phyloP scores from a whole-genome alignment of 2,888 invertebrate species.

The Sepiola atlantica region DNA sequence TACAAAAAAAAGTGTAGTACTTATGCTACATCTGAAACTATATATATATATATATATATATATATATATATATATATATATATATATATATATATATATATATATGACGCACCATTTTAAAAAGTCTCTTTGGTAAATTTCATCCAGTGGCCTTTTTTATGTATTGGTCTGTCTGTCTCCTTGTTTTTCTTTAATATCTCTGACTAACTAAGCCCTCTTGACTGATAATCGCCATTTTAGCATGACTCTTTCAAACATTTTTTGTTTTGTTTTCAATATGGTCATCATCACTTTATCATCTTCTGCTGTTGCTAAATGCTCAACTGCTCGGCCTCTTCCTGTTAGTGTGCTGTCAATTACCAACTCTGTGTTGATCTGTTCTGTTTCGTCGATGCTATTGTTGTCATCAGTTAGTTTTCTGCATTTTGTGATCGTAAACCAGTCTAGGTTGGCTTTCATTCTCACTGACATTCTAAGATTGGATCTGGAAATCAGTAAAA shows the following conservation, averaged over 20 bases:
- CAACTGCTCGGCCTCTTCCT: not conserved
- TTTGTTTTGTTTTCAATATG: not conserved
- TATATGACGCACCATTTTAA: not conserved
- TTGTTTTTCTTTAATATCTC: not conserved
- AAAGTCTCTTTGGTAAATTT: not conserved
- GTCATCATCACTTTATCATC: constrained; percentile 19
- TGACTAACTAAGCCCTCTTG: not conserved
- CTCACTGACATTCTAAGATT: not conserved
- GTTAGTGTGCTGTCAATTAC: constrained; percentile 35
- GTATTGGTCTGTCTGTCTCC: not conserved
- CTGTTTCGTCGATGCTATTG: constrained; percentile 15
- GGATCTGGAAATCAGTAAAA: not conserved
- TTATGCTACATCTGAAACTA: not conserved
- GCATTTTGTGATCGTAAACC: not conserved
- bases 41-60: not conserved
- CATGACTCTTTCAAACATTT: not conserved
- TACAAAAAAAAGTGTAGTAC: not conserved
- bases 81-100: not conserved
- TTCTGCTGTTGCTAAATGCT: not conserved
- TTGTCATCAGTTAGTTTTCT: constrained; percentile 22
- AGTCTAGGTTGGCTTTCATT: not conserved
- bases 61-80: not conserved
- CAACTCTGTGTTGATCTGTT: constrained; percentile 36
- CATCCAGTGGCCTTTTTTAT: not conserved
- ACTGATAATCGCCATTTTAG: not conserved